These are phyloP conservation scores for Clarias macrocephalus DNA, from an alignment of 2,113 vertebrate genomes.

Conservation along the genomic window DNA sequence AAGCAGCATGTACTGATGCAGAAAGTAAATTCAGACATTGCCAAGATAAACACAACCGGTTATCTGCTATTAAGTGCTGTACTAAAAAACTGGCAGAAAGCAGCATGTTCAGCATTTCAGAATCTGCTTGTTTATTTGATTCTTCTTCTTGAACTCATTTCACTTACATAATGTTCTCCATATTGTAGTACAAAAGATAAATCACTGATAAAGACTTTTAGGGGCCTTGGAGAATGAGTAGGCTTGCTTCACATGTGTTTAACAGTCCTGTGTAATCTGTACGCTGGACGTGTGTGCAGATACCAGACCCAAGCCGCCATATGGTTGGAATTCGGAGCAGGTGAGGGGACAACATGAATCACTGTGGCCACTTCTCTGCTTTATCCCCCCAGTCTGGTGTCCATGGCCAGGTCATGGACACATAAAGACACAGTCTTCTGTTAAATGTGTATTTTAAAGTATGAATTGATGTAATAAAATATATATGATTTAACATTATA, in stretches of 20 bases:
- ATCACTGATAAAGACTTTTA: conserved; percentile 48
- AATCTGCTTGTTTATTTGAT: conserved; percentile 41
- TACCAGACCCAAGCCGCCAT: conserved; percentile 45
- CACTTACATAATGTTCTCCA: conserved; percentile 37
- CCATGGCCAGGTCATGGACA: conserved; percentile 43
- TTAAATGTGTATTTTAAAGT: conserved; percentile 13
- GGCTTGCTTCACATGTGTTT: not conserved
- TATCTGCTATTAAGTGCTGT: conserved; percentile 27
- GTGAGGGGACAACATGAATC: conserved; percentile 61
- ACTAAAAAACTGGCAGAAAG: conserved; percentile 31
- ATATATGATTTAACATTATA: not conserved
- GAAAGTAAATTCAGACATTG: not conserved
- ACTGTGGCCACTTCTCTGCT: conserved; percentile 45
- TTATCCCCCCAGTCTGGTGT: conserved; percentile 28
- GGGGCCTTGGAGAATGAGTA: conserved; percentile 47
- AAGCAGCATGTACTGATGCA: conserved; percentile 1
- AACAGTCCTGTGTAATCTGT: conserved; percentile 17
- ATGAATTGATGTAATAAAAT: not conserved
- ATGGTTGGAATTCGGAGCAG: conserved; percentile 50
- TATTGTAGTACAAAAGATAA: conserved; percentile 39
- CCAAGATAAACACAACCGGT: conserved; percentile 29
- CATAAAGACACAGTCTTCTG: conserved; percentile 10
- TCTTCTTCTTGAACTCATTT: not conserved
- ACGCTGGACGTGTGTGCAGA: conserved; percentile 42
- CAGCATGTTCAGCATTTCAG: conserved; percentile 32